Evolutionary conservation across 2,888 invertebrate genomes (phyloP).

Genomic region (Drosophila robusta): DNA sequence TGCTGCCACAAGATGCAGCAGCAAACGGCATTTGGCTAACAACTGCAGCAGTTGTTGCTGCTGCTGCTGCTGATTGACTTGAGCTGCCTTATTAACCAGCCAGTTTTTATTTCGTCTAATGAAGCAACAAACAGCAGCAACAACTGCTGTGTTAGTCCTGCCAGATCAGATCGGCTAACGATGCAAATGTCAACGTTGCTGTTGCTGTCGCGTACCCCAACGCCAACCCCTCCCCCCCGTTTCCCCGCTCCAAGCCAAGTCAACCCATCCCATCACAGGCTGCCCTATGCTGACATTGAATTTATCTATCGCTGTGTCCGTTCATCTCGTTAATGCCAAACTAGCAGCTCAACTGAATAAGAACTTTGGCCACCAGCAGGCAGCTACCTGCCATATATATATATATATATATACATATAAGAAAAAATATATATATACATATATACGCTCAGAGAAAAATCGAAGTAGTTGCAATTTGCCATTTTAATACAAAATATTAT

Average conservation of each 20-base stretch:
- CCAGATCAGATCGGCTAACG: constrained; percentile 49
- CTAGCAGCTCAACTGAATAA: constrained; percentile 21
- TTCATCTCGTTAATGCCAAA: constrained; percentile 56
- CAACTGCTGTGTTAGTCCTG: constrained; percentile 42
- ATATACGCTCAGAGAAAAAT: neutral
- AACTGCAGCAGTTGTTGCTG: constrained; percentile 30
- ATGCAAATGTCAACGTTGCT: constrained; percentile 61
- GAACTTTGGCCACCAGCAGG: constrained; percentile 48
- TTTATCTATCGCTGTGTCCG: constrained; percentile 50
- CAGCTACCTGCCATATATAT: constrained; percentile 33
- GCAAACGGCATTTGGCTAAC: constrained; percentile 65
- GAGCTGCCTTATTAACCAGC: constrained; percentile 66
- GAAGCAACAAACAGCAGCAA: constrained; percentile 61
- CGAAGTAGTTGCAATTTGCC: too few species aligned
- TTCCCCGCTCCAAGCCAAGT: neutral
- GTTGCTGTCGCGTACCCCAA: constrained; percentile 5
- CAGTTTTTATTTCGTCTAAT: constrained; percentile 57
- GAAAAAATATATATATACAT: too few species aligned
- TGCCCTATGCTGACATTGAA: constrained; percentile 50
- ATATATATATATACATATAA: constrained; percentile 1
- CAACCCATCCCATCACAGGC: neutral
- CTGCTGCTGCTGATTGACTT: constrained; percentile 66
- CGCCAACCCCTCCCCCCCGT: neutral
- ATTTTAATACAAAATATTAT: too few species aligned
- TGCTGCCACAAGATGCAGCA: constrained; percentile 36